Evolutionary conservation across 2,113 vertebrate genomes (phyloP).

Genomic region (Phalacrocorax aristotelis): DNA sequence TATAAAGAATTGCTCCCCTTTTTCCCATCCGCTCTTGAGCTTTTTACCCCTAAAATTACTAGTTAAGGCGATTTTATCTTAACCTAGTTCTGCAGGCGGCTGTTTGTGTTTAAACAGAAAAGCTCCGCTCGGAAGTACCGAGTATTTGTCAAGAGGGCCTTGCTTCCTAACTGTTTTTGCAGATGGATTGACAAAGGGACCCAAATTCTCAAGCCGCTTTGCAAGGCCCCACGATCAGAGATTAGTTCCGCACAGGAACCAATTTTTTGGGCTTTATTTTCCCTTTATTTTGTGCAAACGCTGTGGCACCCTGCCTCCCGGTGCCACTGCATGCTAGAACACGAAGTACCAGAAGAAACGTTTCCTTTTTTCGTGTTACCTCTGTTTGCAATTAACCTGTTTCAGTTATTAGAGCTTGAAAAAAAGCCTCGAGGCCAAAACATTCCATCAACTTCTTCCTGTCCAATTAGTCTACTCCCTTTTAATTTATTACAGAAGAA

Average conservation of each 20-base stretch:
- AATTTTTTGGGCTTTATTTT: not conserved
- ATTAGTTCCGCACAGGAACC: not conserved
- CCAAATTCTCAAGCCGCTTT: not conserved
- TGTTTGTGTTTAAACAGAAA: not conserved
- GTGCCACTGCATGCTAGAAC: not conserved
- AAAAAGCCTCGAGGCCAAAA: constrained; percentile 52
- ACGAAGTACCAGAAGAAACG: not conserved
- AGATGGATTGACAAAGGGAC: not conserved
- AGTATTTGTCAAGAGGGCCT: not conserved
- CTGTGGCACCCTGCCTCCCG: not conserved
- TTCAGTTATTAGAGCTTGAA: not conserved
- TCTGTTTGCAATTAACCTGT: constrained; percentile 13
- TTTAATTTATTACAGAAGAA: not conserved
- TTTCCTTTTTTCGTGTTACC: not conserved
- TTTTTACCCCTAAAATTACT: not conserved
- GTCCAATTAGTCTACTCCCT: not conserved
- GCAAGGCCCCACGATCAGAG: constrained; percentile 15
- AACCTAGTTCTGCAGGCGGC: not conserved
- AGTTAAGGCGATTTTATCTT: not conserved
- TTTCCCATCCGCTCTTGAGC: not conserved
- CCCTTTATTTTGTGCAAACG: not conserved
- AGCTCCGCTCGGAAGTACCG: constrained; percentile 14
- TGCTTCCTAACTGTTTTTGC: constrained; percentile 7
- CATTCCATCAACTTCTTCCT: constrained; percentile 43
- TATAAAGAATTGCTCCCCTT: not conserved